Evolutionary conservation across 2,113 vertebrate species (phyloP).

Genomic region (Prionailurus viverrinus): DNA sequence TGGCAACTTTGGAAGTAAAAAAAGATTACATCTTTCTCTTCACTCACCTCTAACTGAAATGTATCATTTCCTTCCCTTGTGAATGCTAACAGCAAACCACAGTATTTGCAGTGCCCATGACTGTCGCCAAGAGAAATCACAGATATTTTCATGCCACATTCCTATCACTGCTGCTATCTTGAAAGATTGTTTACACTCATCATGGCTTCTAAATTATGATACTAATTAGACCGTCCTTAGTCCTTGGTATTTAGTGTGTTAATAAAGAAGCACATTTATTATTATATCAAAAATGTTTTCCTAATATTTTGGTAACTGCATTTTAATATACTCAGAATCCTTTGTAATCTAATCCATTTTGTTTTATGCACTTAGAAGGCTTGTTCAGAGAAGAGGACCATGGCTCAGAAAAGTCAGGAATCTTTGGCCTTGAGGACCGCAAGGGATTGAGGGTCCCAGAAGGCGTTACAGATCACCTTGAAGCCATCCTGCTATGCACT

Average conservation of each 20-base stretch:
- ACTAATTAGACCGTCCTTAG: constrained; percentile 38
- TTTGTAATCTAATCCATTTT: background rate
- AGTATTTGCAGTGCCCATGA: background rate
- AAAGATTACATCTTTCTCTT: background rate
- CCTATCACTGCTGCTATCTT: background rate
- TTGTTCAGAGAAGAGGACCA: background rate
- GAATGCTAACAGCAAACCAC: background rate
- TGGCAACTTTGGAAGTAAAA: background rate
- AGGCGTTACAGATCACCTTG: background rate
- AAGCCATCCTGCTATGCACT: background rate
- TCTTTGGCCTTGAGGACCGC: background rate
- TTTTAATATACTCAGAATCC: constrained; percentile 26
- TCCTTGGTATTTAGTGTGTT: background rate
- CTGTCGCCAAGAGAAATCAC: constrained; percentile 41
- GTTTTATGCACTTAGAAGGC: background rate
- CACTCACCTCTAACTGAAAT: background rate
- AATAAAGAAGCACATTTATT: constrained; percentile 43
- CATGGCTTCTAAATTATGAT: background rate
- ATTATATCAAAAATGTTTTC: background rate
- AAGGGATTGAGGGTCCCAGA: background rate
- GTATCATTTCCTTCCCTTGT: background rate
- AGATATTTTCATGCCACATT: constrained; percentile 25
- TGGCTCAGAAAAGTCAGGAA: background rate
- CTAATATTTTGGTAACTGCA: constrained; percentile 55
- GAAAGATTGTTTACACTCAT: background rate